Conservation (phyloP, 2,113 vertebrate genomes). For the Colossoma macropomum region DNA sequence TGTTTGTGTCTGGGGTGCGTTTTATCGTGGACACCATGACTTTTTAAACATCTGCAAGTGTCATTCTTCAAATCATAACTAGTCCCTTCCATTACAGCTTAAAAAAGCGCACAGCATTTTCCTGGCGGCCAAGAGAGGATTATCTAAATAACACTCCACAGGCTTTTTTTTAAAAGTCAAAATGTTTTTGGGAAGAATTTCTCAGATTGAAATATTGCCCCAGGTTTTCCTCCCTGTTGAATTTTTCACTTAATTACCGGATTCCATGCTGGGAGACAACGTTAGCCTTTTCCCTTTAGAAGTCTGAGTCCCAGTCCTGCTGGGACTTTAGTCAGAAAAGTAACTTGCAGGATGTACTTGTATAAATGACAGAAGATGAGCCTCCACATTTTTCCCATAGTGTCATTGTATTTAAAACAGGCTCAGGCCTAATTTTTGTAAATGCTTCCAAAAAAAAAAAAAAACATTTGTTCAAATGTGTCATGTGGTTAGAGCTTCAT, state of each 20-base stretch:
- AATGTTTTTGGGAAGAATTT: background rate
- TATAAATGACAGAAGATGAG: background rate
- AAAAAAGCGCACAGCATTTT: constrained; percentile 13
- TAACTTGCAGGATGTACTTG: background rate
- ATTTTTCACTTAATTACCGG: constrained; percentile 54
- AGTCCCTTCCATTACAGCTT: constrained; percentile 36
- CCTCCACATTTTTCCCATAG: background rate
- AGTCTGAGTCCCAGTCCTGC: constrained; percentile 6
- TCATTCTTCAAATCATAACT: constrained; percentile 34
- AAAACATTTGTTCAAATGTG: constrained; percentile 18
- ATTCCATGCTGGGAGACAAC: constrained; percentile 50
- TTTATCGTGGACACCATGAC: constrained; percentile 30
- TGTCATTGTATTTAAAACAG: background rate
- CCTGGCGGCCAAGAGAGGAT: background rate
- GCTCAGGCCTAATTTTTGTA: background rate
- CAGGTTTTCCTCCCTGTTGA: constrained; percentile 1
- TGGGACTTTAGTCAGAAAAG: constrained; percentile 4
- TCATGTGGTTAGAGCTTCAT: background rate
- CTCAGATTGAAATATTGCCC: constrained; percentile 15
- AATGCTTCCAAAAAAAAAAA: constrained; percentile 1
- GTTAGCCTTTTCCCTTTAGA: background rate
- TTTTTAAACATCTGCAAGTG: background rate
- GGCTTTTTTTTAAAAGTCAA: constrained; percentile 18
- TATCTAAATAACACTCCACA: constrained; percentile 30
- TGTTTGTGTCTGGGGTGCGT: constrained; percentile 1